Evolutionary conservation across 1,140 invertebrate genomes (phyloP), one percentile per base, ranked within the genome.

Genomic region (Scaptomyza graminum): DNA sequence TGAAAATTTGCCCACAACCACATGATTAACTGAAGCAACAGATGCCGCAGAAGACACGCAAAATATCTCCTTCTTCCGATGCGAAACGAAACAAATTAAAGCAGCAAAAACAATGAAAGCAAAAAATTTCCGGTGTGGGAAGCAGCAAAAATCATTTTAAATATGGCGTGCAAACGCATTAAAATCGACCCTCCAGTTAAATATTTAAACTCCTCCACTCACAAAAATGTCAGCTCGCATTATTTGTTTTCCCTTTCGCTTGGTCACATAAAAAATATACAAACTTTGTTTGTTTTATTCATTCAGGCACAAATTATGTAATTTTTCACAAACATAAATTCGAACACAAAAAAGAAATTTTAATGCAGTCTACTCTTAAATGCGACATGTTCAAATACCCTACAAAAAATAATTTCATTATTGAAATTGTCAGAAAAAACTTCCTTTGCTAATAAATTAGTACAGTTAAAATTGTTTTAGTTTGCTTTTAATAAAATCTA

Each of bases 151-250:
- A 87, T 87, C 57, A 82, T 87, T 87, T 87, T 87, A 87, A 87
- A 87, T 82, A 88, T 82, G 75, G 82, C 82, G 82, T 88, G 75
- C 87, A 88, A 88, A 79, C 46, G 75, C 82, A 88, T 82, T 87
- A 82, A 78, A 44, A 43, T 37, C 55, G 44, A 28, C 50, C 39
- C 13, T 13, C 16, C n/a, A 18, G 13, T 25, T n/a, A 12, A 5
- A 41, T 41, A 41, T 41, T 41, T 12, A 41, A 41, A 41, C 37
- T 12, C 0, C 3, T 51, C 47, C 37, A 28, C 28, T 59, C 28
- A 31, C 5, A 31, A 55, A 49, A 55, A 59, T 75, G 55, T 71
- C 68, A 46, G 50, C 34, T 55, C 62, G 50, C 69, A 87, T 78
- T 85, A 85, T 87, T 85, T 77, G 81, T 74, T 56, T 60, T 46